These are phyloP conservation scores for Drosophila pruinosa DNA, from an alignment of 1,140 invertebrate species.

Conservation along the genomic window DNA sequence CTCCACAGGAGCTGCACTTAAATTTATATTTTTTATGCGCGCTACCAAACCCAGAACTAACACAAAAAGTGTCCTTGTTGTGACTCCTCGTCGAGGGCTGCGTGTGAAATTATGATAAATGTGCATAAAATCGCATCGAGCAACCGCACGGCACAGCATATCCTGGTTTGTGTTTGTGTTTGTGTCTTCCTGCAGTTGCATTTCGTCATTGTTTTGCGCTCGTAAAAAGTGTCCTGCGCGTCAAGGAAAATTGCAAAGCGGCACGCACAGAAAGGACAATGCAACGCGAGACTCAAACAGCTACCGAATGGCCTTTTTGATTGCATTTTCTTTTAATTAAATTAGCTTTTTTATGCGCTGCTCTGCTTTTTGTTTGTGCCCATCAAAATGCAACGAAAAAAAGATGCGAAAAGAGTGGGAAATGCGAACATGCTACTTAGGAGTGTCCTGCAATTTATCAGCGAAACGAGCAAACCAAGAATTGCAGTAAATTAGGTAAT, in stretches of 20 bases:
- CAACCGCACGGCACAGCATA: constrained; percentile 28
- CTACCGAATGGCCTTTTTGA: constrained; percentile 67
- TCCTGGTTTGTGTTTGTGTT: constrained; percentile 34
- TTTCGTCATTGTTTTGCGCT: constrained; percentile 61
- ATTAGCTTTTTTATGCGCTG: constrained; percentile 77
- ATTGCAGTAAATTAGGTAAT: constrained; percentile 28
- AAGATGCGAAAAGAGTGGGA: neutral
- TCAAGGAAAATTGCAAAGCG: constrained; percentile 60
- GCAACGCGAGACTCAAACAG: constrained; percentile 13
- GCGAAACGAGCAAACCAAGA: neutral
- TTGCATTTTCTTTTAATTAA: constrained; percentile 81
- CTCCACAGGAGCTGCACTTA: constrained; percentile 44
- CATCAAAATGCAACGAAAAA: constrained; percentile 34
- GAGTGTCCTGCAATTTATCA: constrained; percentile 37
- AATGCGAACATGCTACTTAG: constrained; percentile 44
- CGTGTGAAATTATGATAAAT: constrained; percentile 81
- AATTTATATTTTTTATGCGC: constrained; percentile 72
- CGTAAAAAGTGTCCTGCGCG: constrained; percentile 65
- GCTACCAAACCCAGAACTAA: constrained; percentile 53
- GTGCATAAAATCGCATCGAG: constrained; percentile 75
- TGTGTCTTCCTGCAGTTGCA: constrained; percentile 50
- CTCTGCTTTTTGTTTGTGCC: constrained; percentile 46
- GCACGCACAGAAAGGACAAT: constrained; percentile 68
- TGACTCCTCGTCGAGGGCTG: constrained; percentile 60
- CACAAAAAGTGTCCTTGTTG: constrained; percentile 35